phyloP scores from a whole-genome alignment of 2,888 invertebrate species.

The Acanthoscelides obtectus region DNA sequence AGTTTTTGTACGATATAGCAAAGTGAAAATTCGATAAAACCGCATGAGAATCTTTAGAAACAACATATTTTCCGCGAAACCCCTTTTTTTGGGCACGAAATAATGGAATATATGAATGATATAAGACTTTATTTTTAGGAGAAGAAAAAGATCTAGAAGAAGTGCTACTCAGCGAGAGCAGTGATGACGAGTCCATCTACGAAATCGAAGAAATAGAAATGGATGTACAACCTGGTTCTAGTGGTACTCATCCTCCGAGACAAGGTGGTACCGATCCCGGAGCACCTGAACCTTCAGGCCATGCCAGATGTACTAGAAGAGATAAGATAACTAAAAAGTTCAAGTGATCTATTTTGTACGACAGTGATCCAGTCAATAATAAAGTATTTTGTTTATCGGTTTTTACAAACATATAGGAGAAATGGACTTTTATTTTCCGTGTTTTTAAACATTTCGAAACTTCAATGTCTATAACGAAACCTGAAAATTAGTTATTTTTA shows the following conservation, averaged over 20 bases:
- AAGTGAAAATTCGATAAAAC: too few relatives aligned
- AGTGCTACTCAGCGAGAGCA: not conserved
- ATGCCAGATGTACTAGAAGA: not conserved
- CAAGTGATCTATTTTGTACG: not conserved
- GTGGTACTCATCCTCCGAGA: not conserved
- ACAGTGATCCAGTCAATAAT: too few relatives aligned
- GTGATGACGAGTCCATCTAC: constrained; percentile 22
- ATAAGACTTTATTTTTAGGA: not conserved
- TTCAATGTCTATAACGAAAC: too few relatives aligned
- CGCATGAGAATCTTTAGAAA: too few relatives aligned
- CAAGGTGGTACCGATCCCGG: not conserved
- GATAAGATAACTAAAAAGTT: not conserved
- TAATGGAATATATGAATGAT: too few relatives aligned
- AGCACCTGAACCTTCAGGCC: not conserved
- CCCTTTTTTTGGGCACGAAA: not conserved
- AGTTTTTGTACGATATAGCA: too few relatives aligned
- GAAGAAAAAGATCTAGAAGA: not conserved
- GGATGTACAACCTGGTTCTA: not conserved
- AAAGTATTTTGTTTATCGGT: too few relatives aligned
- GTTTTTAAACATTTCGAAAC: too few relatives aligned
- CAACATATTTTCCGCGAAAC: too few relatives aligned
- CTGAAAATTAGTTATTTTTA: too few relatives aligned
- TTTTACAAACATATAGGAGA: too few relatives aligned
- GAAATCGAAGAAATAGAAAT: constrained; percentile 28
- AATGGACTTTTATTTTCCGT: too few relatives aligned